phyloP scores from a whole-genome alignment of 2,797 vertebrate species.

The Vipera latastei region DNA sequence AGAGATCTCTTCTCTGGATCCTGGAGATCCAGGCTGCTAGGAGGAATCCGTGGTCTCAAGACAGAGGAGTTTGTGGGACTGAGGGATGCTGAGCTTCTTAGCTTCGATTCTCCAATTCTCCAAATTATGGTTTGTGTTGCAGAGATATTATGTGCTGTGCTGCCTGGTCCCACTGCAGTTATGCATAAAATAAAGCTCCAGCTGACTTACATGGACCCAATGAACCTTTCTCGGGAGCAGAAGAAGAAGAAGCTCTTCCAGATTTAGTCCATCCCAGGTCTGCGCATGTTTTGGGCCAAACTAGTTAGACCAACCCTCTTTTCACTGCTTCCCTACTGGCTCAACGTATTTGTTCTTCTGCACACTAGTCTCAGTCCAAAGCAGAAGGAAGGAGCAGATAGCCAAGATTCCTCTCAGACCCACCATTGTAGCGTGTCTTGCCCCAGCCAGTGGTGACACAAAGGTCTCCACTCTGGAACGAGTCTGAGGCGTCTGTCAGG shows the following conservation, averaged over 20 bases:
- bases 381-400: neutral
- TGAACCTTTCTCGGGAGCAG: neutral
- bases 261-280: neutral
- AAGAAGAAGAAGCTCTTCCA: neutral
- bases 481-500: slow-evolving; percentile 61
- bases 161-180: neutral
- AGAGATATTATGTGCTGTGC: too few relatives aligned
- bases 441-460: slow-evolving; percentile 78
- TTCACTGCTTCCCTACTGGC: neutral
- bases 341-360: neutral
- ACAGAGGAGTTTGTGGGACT: neutral
- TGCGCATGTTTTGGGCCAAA: neutral
- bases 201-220: neutral
- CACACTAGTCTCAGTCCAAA: neutral
- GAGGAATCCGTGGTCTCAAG: neutral
- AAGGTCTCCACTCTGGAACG: slow-evolving; percentile 68
- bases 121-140: neutral
- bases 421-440: slow-evolving; percentile 71
- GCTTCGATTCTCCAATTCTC: neutral
- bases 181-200: neutral
- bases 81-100: neutral
- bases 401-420: neutral
- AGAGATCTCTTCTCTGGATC: neutral
- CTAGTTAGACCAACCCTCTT: neutral
- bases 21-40: neutral